These are phyloP conservation scores for Myocastor coypus DNA, from an alignment of 2,113 vertebrate genomes.

Conservation along the genomic window DNA sequence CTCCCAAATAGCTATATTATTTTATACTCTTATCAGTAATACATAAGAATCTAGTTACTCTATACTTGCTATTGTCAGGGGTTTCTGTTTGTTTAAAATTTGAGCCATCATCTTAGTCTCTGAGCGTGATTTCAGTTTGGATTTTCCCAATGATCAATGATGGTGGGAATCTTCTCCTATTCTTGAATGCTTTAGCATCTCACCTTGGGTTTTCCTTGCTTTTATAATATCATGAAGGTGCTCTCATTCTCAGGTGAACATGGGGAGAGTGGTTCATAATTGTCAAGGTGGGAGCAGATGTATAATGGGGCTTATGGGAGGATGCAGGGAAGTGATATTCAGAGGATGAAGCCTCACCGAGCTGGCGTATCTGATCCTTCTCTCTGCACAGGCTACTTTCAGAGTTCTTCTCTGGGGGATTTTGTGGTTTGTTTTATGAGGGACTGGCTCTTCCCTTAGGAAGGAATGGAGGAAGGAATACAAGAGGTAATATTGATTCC, in stretches of 20 bases:
- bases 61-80: background rate
- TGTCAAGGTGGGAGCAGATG: background rate
- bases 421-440: background rate
- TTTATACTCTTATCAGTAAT: background rate
- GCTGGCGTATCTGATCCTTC: background rate
- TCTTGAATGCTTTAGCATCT: background rate
- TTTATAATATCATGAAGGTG: background rate
- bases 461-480: background rate
- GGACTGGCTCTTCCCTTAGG: background rate
- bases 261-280: background rate
- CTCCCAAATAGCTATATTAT: background rate
- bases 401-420: background rate
- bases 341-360: background rate
- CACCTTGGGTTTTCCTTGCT: slow-evolving; percentile 19
- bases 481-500: background rate
- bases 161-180: background rate
- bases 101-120: background rate
- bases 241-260: background rate
- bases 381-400: slow-evolving; percentile 13
- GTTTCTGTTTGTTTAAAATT: background rate
- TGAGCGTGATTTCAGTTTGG: slow-evolving; percentile 3
- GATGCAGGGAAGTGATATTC: background rate
- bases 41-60: background rate
- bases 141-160: background rate
- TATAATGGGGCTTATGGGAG: background rate